phyloP scores from a whole-genome alignment of 2,113 vertebrate genomes.

The Entomyzon cyanotis region DNA sequence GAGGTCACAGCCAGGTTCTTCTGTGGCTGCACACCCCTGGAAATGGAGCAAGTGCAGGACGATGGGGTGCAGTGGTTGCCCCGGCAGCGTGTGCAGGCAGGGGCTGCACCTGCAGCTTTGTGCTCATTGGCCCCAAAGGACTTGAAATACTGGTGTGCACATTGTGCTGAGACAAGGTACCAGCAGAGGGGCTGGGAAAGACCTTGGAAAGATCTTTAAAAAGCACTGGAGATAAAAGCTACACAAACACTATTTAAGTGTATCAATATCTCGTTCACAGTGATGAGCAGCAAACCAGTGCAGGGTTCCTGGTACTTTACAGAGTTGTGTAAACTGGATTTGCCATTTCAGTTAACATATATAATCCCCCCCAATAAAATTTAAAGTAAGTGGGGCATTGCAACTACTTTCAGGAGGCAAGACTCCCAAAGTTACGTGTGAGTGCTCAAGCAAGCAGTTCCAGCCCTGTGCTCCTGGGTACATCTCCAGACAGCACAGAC shows the following conservation, averaged over 20 bases:
- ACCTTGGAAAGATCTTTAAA: neutral
- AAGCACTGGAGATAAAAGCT: neutral
- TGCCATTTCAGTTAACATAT: neutral
- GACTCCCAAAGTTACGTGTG: accelerated
- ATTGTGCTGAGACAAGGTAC: neutral
- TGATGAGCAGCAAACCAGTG: neutral
- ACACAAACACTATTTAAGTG: neutral
- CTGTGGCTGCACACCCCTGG: neutral
- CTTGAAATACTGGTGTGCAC: neutral
- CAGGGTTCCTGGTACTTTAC: neutral
- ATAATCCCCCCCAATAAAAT: neutral
- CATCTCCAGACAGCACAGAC: accelerated
- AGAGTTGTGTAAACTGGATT: neutral
- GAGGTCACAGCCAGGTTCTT: neutral
- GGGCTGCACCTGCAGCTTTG: neutral
- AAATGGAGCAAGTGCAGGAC: accelerated
- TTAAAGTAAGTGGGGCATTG: neutral
- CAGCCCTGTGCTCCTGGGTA: neutral
- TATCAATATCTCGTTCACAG: neutral
- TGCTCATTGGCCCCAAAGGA: neutral
- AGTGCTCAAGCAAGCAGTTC: neutral
- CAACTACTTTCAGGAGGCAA: neutral
- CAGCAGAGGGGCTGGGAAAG: neutral
- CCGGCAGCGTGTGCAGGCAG: accelerated
- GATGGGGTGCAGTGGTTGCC: accelerated